Conservation (phyloP, 2,888 invertebrate genomes). For the Drosophila kambysellisi region DNA sequence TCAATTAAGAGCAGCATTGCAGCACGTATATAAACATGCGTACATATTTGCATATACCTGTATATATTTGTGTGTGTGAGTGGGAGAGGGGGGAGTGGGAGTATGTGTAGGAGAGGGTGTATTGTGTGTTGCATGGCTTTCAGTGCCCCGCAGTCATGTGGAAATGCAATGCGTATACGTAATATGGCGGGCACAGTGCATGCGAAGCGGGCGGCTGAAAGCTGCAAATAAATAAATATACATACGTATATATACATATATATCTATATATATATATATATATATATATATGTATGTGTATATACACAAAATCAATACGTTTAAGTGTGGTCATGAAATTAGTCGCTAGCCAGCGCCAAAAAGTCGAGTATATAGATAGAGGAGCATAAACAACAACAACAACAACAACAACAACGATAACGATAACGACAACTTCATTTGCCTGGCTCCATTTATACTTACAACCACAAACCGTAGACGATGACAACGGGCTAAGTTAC, state of each 20-base stretch:
- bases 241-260: background rate
- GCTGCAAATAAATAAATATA: slow-evolving; percentile 58
- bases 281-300: background rate
- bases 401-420: slow-evolving; percentile 41
- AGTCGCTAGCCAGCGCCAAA: slow-evolving; percentile 70
- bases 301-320: slow-evolving; percentile 80
- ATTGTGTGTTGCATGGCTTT: slow-evolving; percentile 48
- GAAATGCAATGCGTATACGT: slow-evolving; percentile 76
- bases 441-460: slow-evolving; percentile 24
- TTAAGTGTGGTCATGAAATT: slow-evolving; percentile 80
- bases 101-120: slow-evolving; percentile 5
- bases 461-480: slow-evolving; percentile 46
- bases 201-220: slow-evolving; percentile 79
- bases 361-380: slow-evolving; percentile 62
- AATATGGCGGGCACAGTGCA: slow-evolving; percentile 49
- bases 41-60: slow-evolving; percentile 5
- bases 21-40: slow-evolving; percentile 18
- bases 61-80: slow-evolving; percentile 10
- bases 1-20: slow-evolving; percentile 73
- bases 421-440: slow-evolving; percentile 36
- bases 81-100: background rate
- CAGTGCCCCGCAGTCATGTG: slow-evolving; percentile 74
- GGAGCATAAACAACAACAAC: slow-evolving; percentile 23
- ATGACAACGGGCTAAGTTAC: slow-evolving; percentile 35
- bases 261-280: slow-evolving; percentile 1